phyloP scores from a whole-genome alignment of 2,113 vertebrate genomes.

The Aspidoscelis tigris region DNA sequence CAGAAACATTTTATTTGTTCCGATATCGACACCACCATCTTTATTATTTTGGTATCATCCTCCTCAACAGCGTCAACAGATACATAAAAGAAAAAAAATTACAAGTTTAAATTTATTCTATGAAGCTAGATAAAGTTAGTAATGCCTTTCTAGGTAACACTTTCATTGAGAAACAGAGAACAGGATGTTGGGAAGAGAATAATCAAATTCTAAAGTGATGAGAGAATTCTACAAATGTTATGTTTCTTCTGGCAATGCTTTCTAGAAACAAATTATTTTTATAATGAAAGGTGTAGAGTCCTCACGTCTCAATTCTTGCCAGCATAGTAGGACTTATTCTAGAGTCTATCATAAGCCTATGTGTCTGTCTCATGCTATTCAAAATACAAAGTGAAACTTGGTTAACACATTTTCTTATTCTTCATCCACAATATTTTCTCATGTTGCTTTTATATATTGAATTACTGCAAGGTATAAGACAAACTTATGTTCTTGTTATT shows the following conservation, averaged over 20 bases:
- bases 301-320: not conserved
- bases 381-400: constrained; percentile 14
- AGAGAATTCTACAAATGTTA: not conserved
- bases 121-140: not conserved
- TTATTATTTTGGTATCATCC: not conserved
- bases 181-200: not conserved
- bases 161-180: not conserved
- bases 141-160: not conserved
- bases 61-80: not conserved
- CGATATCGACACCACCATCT: too few relatives aligned
- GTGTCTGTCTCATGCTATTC: not conserved
- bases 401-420: constrained; percentile 12
- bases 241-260: not conserved
- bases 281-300: not conserved
- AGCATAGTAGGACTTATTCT: not conserved
- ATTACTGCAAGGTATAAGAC: constrained; percentile 6
- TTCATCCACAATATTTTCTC: not conserved
- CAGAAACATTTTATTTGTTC: too few relatives aligned
- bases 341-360: not conserved
- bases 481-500: constrained; percentile 25
- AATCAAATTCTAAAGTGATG: not conserved
- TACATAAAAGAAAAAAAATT: not conserved
- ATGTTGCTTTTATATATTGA: constrained; percentile 26
- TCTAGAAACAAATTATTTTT: not conserved
- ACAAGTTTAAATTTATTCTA: not conserved